Conservation (phyloP, 2,797 vertebrate genomes). For the Lepus townsendii region DNA sequence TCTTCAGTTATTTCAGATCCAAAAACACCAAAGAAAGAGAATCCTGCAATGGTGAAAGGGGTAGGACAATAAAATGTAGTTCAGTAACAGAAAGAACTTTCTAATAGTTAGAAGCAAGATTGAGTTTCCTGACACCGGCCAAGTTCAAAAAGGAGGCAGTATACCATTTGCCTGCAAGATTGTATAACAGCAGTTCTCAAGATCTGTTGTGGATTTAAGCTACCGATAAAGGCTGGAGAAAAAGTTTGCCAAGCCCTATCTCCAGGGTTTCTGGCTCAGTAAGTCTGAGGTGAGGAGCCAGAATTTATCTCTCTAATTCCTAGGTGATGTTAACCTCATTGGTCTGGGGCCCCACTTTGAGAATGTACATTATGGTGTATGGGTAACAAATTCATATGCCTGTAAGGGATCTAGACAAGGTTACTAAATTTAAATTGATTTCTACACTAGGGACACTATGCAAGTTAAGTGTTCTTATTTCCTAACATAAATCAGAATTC, state of each 20-base stretch:
- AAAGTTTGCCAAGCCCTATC: not conserved
- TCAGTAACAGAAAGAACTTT: conserved; percentile 1
- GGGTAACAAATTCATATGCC: not conserved
- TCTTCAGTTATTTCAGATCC: not conserved
- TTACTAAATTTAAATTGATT: not conserved
- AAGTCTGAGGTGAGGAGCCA: not conserved
- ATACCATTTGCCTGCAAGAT: not conserved
- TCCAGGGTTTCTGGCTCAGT: not conserved
- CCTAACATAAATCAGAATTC: not conserved
- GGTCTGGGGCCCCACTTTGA: not conserved
- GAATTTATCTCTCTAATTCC: conserved; percentile 12
- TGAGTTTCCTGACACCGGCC: not conserved
- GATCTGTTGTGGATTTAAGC: not conserved
- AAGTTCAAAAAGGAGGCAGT: not conserved
- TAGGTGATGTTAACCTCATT: not conserved
- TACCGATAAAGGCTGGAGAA: not conserved
- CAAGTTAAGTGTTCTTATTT: not conserved
- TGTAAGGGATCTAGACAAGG: not conserved
- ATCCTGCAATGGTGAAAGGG: not conserved
- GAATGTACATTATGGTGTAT: not conserved
- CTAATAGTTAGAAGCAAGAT: conserved; percentile 1
- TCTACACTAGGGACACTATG: not conserved
- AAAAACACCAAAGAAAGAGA: conserved; percentile 20
- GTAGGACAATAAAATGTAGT: not conserved
- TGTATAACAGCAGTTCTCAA: not conserved